Evolutionary conservation across 1,140 invertebrate genomes (phyloP), one percentile per base, ranked within the genome.

Genomic region (Andricus grossulariae): DNA sequence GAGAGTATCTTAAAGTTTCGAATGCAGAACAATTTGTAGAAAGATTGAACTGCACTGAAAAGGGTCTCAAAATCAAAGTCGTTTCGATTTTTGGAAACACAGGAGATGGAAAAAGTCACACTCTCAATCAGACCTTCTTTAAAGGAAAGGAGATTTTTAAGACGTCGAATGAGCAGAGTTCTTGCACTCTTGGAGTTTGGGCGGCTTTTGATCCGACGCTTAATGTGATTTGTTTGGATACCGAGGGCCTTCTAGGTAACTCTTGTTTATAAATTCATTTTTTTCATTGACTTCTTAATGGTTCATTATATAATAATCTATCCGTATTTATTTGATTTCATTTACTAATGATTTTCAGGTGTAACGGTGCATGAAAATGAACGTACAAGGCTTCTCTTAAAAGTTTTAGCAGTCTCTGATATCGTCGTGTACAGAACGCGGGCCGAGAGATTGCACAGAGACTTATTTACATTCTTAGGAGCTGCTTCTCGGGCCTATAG

Each of bases 81-180:
- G 94, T 97, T 2, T 96, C 96, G 3, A 96, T 97, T 85, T 96
- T 97, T 92, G 97, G 97, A 1, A 97, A 96, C 84, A 97, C 96
- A 2, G 96, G 96, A 0, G 96, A 97, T 91, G 96, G 96, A 2
- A 97, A 97, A 90, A 97, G 96, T 51, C 93, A 95, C 82, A 96
- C 96, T 0, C 87, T 97, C 74, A 97, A 97, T 90, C 93, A 96
- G 81, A 94, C 94, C 16, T 97, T 97, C 86, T 97, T 97, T 87
- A 89, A 93, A 83, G 95, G 95, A 0, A 88, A 93, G 80, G 94
- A 96, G 89, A 92, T 97, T 1, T 97, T 97, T 88, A 91, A 92
- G 77, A 97, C 96, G 0, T 96, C 95, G 16, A 89, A 93, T 1
- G 92, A 94, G 77, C 95, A 96, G 84, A 92, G 89, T 55, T 95